Percentiles rank a stretch among this genome's conserved stretches.
Evolutionary conservation across 2,797 vertebrate species (phyloP).

Genomic region (Aldrovandia affinis): DNA sequence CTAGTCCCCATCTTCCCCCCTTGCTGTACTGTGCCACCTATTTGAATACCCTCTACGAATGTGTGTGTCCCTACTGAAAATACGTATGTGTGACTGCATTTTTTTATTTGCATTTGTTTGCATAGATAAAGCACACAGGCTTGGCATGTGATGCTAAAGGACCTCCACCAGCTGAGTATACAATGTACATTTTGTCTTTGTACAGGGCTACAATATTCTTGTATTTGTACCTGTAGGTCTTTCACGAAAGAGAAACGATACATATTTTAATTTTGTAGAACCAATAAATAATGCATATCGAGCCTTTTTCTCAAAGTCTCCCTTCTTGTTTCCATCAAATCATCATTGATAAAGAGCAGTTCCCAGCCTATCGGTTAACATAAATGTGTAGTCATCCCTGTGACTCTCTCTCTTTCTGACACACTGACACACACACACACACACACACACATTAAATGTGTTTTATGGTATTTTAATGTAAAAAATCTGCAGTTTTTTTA

Average conservation of each 20-base stretch:
- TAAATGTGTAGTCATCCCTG: no score
- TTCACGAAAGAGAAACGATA: constrained; percentile 71
- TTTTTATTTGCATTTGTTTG: constrained; percentile 63
- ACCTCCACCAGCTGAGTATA: constrained; percentile 70
- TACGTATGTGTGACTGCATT: constrained; percentile 62
- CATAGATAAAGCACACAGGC: constrained; percentile 75
- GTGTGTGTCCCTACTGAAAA: constrained; percentile 34
- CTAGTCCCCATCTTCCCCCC: constrained; percentile 37
- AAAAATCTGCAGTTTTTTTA: no score
- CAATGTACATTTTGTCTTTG: constrained; percentile 73
- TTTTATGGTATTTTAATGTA: no score
- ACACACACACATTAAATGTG: no score
- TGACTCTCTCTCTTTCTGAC: no score
- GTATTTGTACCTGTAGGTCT: constrained; percentile 73
- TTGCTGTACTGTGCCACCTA: constrained; percentile 47
- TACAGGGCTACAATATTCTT: constrained; percentile 68
- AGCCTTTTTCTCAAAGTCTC: constrained; percentile 35
- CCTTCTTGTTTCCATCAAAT: not conserved
- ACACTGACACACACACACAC: no score
- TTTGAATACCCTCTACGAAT: constrained; percentile 33
- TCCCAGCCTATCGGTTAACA: no score
- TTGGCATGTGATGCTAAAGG: constrained; percentile 73
- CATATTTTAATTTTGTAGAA: constrained; percentile 79
- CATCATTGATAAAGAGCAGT: not conserved
- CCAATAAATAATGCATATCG: constrained; percentile 76